Evolutionary conservation across 2,888 invertebrate genomes (phyloP).

Genomic region (Lutraria lutraria): DNA sequence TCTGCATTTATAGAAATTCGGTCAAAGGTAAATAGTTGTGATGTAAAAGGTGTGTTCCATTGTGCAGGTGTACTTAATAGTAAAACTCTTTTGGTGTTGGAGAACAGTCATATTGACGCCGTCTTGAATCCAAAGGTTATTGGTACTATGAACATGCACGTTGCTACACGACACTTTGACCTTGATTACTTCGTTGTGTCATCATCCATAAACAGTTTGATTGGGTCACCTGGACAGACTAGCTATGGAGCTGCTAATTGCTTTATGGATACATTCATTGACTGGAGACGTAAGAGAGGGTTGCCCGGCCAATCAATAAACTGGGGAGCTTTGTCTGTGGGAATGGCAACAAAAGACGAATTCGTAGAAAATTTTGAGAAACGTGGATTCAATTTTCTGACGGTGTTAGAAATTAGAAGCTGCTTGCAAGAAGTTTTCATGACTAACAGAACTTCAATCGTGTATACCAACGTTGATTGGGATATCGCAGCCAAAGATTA

Average conservation of each 20-base stretch:
- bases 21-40: slow-evolving; percentile 51
- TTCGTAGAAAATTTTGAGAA: slow-evolving; percentile 47
- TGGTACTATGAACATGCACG: slow-evolving; percentile 75
- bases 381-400: slow-evolving; percentile 47
- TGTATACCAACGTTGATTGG: slow-evolving; percentile 68
- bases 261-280: too few species aligned
- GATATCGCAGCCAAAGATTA: slow-evolving; percentile 48
- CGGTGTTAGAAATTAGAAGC: not conserved
- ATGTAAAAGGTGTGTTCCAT: too few species aligned
- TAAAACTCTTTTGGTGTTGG: slow-evolving; percentile 61
- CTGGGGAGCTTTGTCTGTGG: slow-evolving; percentile 78
- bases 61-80: slow-evolving; percentile 65
- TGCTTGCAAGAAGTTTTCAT: slow-evolving; percentile 44
- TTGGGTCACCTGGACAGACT: too few species aligned
- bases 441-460: slow-evolving; percentile 60
- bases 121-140: too few species aligned
- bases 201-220: too few species aligned
- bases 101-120: too few species aligned
- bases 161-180: slow-evolving; percentile 50
- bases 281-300: slow-evolving; percentile 38
- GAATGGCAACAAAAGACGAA: slow-evolving; percentile 68
- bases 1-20: too few species aligned
- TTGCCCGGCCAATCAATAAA: slow-evolving; percentile 76
- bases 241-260: too few species aligned
- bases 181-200: too few species aligned